Evolutionary conservation across 2,888 invertebrate genomes (phyloP).

Genomic region (Tetropium fuscum): DNA sequence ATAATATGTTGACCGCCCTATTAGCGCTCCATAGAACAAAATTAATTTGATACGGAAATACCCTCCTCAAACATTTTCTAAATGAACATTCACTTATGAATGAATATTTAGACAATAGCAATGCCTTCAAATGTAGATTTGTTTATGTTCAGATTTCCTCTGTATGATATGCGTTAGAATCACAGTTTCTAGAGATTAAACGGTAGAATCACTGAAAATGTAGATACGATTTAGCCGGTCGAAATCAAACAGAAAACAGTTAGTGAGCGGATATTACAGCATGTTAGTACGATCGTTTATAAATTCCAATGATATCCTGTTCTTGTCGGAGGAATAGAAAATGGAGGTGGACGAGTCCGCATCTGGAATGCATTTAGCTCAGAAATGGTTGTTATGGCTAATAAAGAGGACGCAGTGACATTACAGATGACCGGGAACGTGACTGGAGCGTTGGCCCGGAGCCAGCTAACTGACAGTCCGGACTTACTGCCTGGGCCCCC

Average conservation of each 20-base stretch:
- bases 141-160: too few relatives aligned
- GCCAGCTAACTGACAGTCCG: slow-evolving; percentile 48
- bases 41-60: too few relatives aligned
- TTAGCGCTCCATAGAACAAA: too few relatives aligned
- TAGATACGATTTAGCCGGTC: slow-evolving; percentile 19
- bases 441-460: slow-evolving; percentile 51
- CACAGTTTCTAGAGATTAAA: slow-evolving; percentile 26
- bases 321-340: slow-evolving; percentile 48
- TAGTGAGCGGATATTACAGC: slow-evolving; percentile 40
- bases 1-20: too few relatives aligned
- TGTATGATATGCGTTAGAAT: too few relatives aligned
- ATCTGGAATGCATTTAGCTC: slow-evolving; percentile 57
- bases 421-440: slow-evolving; percentile 58
- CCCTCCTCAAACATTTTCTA: too few relatives aligned
- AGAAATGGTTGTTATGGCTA: slow-evolving; percentile 58
- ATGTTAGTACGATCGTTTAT: slow-evolving; percentile 43
- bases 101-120: too few relatives aligned
- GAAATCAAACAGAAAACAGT: slow-evolving; percentile 32
- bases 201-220: slow-evolving; percentile 32
- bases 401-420: slow-evolving; percentile 59
- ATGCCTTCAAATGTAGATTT: too few relatives aligned
- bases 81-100: too few relatives aligned
- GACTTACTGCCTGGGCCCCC: slow-evolving; percentile 23
- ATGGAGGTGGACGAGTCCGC: slow-evolving; percentile 43
- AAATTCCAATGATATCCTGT: slow-evolving; percentile 48